Base-by-base conservation (phyloP, 2,888 invertebrate species). In the Lycophotia porphyrea region DNA sequence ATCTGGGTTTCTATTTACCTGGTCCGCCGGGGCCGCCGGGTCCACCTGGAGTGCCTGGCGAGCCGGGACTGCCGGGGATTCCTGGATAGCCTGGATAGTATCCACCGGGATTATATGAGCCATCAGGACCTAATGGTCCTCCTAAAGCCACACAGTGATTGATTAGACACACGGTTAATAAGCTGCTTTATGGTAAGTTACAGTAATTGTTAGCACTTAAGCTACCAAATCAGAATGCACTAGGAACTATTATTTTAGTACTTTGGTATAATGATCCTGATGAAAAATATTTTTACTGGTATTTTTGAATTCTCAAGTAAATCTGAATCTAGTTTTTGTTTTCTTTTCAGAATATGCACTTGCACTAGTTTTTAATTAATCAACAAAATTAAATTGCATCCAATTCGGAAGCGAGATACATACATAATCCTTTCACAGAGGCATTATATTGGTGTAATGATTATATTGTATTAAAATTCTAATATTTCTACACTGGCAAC, bases 101-200 rank as follows among this genome's bases (percentile, higher is more conserved):
- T 63, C 90, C 91, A 15, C 83, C 92, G 39, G 95, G 95, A 39
- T 89, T 89, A 36, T 80, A 84, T 65, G 89, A 65, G 76, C 84
- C 80, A 64, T 70, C 71, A 75, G 87, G 88, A 36, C 86, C 69
- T 21, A 80, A 83, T 49, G 88, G 87, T 24, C 83, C 71, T 13
- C 88, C 88, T 60, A 89, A 88, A 64, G 76, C 90, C 90, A 84
- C 47, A 82, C 39, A 72, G 55, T 47, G 69, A 67, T 78, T 74
- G 66, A 83, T 87, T 87, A 85, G 36, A 80, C 71, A 81, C 66
- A 72, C 3, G 68, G 74, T 81, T 82, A 80, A 74, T 64, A 76
- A 82, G 78, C 80, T 47, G 49, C 27, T 42, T 71, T 39, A 49
- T 63, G 71, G 68, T 76, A 60, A 24, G 47, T 44, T 34, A 60